These are phyloP conservation scores for Drepanosiphum platanoidis DNA, from an alignment of 2,888 invertebrate genomes.

Conservation along the genomic window DNA sequence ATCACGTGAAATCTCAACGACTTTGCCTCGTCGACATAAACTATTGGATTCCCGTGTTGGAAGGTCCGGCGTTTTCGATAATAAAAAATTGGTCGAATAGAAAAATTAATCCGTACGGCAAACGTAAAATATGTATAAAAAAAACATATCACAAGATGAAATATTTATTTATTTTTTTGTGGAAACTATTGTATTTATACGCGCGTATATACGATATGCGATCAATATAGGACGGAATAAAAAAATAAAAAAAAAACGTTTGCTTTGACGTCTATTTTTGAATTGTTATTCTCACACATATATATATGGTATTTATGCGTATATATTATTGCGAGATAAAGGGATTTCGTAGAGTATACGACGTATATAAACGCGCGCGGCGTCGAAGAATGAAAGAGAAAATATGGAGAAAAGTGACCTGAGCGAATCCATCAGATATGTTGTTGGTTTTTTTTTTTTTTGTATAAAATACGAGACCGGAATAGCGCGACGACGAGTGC, in stretches of 20 bases:
- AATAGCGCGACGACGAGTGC: no score
- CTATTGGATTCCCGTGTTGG: no score
- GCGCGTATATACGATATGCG: no score
- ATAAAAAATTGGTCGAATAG: no score
- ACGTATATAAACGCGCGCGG: no score
- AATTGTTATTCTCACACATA: background rate
- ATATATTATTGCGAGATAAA: background rate
- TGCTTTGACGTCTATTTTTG: background rate
- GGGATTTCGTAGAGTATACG: background rate
- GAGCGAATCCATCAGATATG: background rate
- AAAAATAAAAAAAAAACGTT: background rate
- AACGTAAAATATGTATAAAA: no score
- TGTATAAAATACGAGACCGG: background rate
- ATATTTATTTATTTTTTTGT: no score
- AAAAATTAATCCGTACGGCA: no score
- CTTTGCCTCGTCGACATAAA: no score
- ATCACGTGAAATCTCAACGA: no score
- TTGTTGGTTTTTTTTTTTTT: background rate
- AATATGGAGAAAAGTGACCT: constrained; percentile 4
- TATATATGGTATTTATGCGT: background rate
- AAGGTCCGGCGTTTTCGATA: no score
- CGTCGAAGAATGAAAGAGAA: background rate
- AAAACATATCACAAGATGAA: background rate
- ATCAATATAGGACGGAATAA: background rate
- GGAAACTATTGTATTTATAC: background rate